A percentile compares a stretch with the other conserved stretches of the same genome.
phyloP scores from a whole-genome alignment of 1,140 invertebrate genomes.

The Zelostemma sp. region DNA sequence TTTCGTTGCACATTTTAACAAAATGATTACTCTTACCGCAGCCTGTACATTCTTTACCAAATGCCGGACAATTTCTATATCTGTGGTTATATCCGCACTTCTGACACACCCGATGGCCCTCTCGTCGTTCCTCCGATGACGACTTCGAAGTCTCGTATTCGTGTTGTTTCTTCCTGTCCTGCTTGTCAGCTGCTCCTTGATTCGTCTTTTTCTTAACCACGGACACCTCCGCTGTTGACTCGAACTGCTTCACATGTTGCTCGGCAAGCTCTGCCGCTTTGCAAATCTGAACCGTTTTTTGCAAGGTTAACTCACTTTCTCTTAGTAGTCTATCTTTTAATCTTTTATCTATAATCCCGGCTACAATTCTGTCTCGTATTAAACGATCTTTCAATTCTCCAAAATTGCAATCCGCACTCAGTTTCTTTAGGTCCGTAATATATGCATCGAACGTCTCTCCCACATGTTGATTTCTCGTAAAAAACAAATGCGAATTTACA shows the following conservation, averaged over 20 bases:
- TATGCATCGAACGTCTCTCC: constrained; percentile 51
- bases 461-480: constrained; percentile 36
- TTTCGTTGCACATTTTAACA: constrained; percentile 6
- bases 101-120: not conserved
- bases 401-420: constrained; percentile 48
- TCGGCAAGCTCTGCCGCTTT: constrained; percentile 19
- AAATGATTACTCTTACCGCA: constrained; percentile 20
- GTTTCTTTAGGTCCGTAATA: constrained; percentile 44
- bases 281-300: constrained; percentile 39
- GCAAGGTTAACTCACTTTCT: constrained; percentile 44
- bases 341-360: constrained; percentile 51
- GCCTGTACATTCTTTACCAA: constrained; percentile 2
- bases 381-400: constrained; percentile 48
- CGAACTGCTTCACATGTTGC: constrained; percentile 5
- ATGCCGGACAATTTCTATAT: constrained; percentile 13
- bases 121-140: not conserved
- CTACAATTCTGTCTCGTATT: constrained; percentile 53
- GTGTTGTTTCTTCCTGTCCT: not conserved
- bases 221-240: not conserved
- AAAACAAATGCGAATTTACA: constrained; percentile 44
- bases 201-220: not conserved
- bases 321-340: constrained; percentile 53
- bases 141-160: not conserved
- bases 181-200: not conserved
- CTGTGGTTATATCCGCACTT: not conserved